Evolutionary conservation across 2,113 vertebrate species (phyloP).

Genomic region (Callocephalon fimbriatum): DNA sequence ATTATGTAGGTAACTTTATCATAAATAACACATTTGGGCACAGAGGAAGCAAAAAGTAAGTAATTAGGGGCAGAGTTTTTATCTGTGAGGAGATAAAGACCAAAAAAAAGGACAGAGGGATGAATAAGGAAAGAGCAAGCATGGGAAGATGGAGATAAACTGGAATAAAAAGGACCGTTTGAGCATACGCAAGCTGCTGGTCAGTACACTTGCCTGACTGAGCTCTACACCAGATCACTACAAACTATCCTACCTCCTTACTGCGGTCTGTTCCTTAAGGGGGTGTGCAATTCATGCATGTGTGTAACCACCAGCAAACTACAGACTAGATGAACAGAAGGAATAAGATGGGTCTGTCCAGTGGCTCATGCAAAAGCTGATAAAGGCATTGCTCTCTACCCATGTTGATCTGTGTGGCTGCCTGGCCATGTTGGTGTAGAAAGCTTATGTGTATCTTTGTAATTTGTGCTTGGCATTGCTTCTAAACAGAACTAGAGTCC

Average conservation of each 20-base stretch:
- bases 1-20: background rate
- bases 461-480: background rate
- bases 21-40: background rate
- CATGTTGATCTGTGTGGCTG: background rate
- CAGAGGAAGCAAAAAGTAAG: background rate
- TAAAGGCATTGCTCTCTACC: background rate
- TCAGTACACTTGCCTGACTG: background rate
- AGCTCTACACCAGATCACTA: background rate
- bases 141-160: background rate
- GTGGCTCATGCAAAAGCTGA: background rate
- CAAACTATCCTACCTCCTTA: background rate
- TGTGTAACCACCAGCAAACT: background rate
- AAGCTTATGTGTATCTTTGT: background rate
- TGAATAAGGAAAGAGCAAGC: background rate
- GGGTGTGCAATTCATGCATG: rapidly evolving
- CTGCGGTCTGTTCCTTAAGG: rapidly evolving
- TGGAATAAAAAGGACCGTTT: background rate
- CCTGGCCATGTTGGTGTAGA: background rate
- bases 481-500: background rate
- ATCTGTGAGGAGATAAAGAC: background rate
- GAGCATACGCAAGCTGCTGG: background rate
- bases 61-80: background rate
- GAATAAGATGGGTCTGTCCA: rapidly evolving
- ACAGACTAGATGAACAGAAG: background rate
- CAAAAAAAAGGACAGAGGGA: rapidly evolving